phyloP scores from a whole-genome alignment of 2,888 invertebrate species.

The Spilarctia lutea region DNA sequence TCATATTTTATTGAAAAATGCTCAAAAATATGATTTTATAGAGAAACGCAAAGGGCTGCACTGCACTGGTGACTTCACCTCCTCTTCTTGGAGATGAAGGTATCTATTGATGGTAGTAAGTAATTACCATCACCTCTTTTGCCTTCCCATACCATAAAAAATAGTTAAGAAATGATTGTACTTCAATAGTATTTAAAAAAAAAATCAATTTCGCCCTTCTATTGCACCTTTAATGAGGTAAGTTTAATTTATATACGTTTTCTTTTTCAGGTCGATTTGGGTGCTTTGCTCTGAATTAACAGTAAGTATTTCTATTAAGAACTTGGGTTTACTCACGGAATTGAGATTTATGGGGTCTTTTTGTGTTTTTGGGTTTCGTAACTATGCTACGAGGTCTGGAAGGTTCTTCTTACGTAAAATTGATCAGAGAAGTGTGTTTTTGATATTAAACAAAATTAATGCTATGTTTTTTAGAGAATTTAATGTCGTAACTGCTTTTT shows the following conservation, averaged over 20 bases:
- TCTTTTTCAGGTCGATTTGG: conserved; percentile 50
- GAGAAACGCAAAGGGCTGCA: too few relatives aligned
- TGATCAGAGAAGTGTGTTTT: neutral
- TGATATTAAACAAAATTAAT: neutral
- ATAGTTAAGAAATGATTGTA: neutral
- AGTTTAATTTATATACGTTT: conserved; percentile 41
- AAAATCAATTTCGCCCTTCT: neutral
- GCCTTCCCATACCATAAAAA: too few relatives aligned
- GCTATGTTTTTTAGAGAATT: too few relatives aligned
- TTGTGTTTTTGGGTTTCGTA: neutral
- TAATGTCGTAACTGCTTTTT: too few relatives aligned
- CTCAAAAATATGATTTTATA: too few relatives aligned
- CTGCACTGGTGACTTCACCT: too few relatives aligned
- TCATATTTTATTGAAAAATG: too few relatives aligned
- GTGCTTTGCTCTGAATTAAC: conserved; percentile 43
- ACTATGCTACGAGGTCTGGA: neutral
- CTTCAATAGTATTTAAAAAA: neutral
- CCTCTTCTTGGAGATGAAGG: too few relatives aligned
- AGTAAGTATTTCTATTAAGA: conserved; percentile 49
- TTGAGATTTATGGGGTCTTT: conserved; percentile 14
- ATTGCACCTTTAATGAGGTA: conserved; percentile 24
- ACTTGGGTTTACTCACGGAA: conserved; percentile 23
- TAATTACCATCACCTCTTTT: too few relatives aligned
- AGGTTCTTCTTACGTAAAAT: neutral
- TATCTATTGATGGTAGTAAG: too few relatives aligned